Conservation (phyloP, 2,113 vertebrate species). For the Amazona vittata region DNA sequence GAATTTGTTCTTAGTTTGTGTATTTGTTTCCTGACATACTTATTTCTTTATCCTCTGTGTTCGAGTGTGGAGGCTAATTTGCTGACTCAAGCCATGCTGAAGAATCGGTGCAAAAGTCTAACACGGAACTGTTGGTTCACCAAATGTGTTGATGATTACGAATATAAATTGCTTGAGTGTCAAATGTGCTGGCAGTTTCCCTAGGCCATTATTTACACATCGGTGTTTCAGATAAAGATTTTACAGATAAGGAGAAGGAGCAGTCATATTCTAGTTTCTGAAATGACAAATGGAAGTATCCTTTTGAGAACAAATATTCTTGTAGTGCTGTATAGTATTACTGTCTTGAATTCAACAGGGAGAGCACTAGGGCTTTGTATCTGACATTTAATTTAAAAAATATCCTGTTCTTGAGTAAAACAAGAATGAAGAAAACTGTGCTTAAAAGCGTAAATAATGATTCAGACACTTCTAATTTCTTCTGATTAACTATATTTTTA, state of each 20-base stretch:
- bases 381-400: slow-evolving; percentile 16
- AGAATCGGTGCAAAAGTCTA: background rate
- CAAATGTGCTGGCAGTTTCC: background rate
- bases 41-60: background rate
- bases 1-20: background rate
- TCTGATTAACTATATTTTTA: background rate
- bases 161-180: slow-evolving; percentile 15
- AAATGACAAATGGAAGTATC: background rate
- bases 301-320: slow-evolving; percentile 5
- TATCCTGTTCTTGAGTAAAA: background rate
- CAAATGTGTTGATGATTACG: background rate
- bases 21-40: background rate
- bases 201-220: background rate
- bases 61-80: background rate
- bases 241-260: background rate
- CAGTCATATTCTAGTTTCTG: background rate
- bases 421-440: background rate
- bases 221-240: background rate
- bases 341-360: background rate
- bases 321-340: background rate
- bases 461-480: background rate
- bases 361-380: background rate
- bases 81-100: background rate
- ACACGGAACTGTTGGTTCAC: background rate
- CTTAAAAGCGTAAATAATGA: background rate